Evolutionary conservation across 2,888 invertebrate species (phyloP), one percentile per base, ranked within the genome.

Genomic region (Anthrax anthrax): DNA sequence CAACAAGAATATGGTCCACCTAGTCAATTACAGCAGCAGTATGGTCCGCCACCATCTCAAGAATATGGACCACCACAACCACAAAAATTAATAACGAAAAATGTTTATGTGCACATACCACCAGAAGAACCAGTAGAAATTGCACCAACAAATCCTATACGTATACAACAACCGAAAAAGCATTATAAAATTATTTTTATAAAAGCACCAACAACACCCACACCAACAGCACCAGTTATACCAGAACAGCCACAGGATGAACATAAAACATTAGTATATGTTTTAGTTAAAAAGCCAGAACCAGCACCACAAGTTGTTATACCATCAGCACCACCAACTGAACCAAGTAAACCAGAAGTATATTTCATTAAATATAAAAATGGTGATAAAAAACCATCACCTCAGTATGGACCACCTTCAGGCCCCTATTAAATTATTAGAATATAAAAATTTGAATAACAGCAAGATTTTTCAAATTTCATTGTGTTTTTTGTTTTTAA

Each of bases 261-360:
- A 68, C 85, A 88, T 72, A 89, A 89, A 74, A 88, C 88, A 9
- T 73, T 88, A 54, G 86, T 88, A 50, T 88, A 89, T 69, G 88
- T 89, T 43, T 68, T 89, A 65, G 87, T 88, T 50, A 88, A 88
- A 79, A 87, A 87, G 64, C 88, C 87, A 14, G 88, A 88, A 64
- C 84, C 84, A 54, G 81, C 81, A 57, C 84, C 84, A 43, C 84
- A 85, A 48, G 75, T 87, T 51, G 74, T 78, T 39, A 77, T 88
- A 54, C 87, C 88, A 2, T 81, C 84, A 13, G 81, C 84, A 4
- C 80, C 80, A 40, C 85, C 88, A 39, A 88, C 88, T 36, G 86
- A 86, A 61, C 88, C 88, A 41, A 81, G 84, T 72, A 88, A 88
- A 65, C 88, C 88, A 8, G 88, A 88, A 72, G 88, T 88, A 45